Evolutionary conservation across 2,888 invertebrate genomes (phyloP).

Genomic region (Osmoderma eremita): DNA sequence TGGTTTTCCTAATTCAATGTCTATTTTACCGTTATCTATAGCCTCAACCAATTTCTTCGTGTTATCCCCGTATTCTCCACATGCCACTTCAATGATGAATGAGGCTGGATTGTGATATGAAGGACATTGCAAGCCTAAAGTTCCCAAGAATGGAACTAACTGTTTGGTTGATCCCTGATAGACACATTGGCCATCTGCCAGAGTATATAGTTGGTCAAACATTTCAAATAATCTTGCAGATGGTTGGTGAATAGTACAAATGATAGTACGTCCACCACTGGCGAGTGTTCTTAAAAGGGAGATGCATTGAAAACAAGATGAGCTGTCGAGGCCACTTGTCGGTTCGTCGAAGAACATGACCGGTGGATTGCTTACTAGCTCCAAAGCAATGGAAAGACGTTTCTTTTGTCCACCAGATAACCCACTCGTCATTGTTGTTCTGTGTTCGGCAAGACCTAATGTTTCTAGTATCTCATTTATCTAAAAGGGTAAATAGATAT

Average conservation of each 20-base stretch:
- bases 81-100: conserved; percentile 95
- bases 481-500: conserved; percentile 63
- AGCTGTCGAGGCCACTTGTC: conserved; percentile 94
- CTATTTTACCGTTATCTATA: conserved; percentile 84
- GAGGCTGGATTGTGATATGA: conserved; percentile 98
- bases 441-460: conserved; percentile 85
- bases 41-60: conserved; percentile 84
- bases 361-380: conserved; percentile 95
- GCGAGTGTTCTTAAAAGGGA: conserved; percentile 88
- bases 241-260: conserved; percentile 96
- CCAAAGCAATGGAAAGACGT: conserved; percentile 91
- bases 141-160: conserved; percentile 83
- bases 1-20: conserved; percentile 78
- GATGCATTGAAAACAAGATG: conserved; percentile 95
- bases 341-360: conserved; percentile 99
- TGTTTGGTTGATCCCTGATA: conserved; percentile 88
- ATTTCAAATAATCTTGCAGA: conserved; percentile 96
- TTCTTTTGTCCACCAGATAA: conserved; percentile 96
- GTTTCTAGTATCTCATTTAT: conserved; percentile 93
- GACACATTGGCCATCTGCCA: conserved; percentile 94
- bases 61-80: conserved; percentile 95
- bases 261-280: conserved; percentile 90
- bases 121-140: conserved; percentile 87
- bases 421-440: conserved; percentile 89
- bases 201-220: conserved; percentile 94